Evolutionary conservation across 2,888 invertebrate genomes (phyloP), one percentile per base, ranked within the genome.

Genomic region (Parapristionchus giblindavisi): DNA sequence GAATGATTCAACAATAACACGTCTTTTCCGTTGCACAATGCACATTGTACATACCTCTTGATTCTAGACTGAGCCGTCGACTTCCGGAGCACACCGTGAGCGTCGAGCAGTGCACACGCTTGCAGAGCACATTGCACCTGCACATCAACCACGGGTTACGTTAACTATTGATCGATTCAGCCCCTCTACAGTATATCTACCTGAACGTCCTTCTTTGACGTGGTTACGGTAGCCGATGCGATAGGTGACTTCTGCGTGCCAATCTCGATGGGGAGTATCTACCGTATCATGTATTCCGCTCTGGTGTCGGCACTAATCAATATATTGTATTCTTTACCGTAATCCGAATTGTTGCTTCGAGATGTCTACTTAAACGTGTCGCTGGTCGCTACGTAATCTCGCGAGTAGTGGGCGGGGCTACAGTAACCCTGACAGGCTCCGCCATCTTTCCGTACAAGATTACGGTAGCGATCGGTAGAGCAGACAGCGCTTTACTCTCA

Each of bases 51-150:
- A 32, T 29, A 54, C 65, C 58, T 66, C 38, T 75, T 66, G n/a
- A 27, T 43, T 76, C 63, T 58, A 29, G 66, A 75, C 75, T 77
- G 58, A 11, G 68, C 60, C 2, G 78, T 56, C 58, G 75, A 71
- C 70, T 70, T 87, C 81, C 85, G 92, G 76, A 98, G 90, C 24
- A 96, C 90, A 0, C 95, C 96, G 76, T 93, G 92, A 51, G 93
- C 91, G 89, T 99, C 97, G 8, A 99, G 90, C 52, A 95, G 92
- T 81, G 94, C 90, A 88, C 98, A 99, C 0, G 97, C 97, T 89
- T 98, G 96, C 70, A 98, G 88, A 0, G 98, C 96, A 89, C 96
- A 96, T 68, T 95, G 94, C 0, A 93, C 89, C 0, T 96, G 94
- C n/a, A n/a, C n/a, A n/a, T n/a, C n/a, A n/a, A n/a, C n/a, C n/a